Conservation (phyloP, 2,797 vertebrate genomes). For the Glyptemys insculpta region DNA sequence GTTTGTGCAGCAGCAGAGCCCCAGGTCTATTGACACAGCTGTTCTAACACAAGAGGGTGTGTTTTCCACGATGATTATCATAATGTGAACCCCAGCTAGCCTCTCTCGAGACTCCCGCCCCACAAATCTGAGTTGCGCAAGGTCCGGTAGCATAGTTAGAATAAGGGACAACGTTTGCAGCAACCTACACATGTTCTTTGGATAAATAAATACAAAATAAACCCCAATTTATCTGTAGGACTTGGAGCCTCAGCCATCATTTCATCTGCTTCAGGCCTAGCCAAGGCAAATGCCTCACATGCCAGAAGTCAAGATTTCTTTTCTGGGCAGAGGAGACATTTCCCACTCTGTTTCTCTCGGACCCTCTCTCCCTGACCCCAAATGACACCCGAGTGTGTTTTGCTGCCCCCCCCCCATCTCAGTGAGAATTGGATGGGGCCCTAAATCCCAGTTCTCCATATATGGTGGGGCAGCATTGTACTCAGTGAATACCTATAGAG, state of each 20-base stretch:
- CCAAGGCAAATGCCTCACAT: background rate
- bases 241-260: background rate
- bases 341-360: background rate
- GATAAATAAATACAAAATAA: background rate
- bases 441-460: background rate
- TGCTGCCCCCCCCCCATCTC: background rate
- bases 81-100: background rate
- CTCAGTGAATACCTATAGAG: background rate
- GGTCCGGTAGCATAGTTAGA: background rate
- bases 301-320: background rate
- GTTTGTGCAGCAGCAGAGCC: background rate
- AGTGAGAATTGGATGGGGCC: background rate
- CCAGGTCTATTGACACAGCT: accelerated
- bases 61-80: background rate
- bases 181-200: background rate
- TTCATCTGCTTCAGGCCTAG: background rate
- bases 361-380: background rate
- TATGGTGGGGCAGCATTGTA: background rate
- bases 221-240: too few species aligned
- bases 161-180: background rate
- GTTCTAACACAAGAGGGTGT: background rate
- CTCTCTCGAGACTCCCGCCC: too few species aligned
- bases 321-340: background rate
- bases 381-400: background rate
- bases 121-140: accelerated